Percentiles rank a stretch among this genome's conserved stretches.
Conservation (phyloP, 2,888 invertebrate genomes). For the Melipona beecheii region DNA sequence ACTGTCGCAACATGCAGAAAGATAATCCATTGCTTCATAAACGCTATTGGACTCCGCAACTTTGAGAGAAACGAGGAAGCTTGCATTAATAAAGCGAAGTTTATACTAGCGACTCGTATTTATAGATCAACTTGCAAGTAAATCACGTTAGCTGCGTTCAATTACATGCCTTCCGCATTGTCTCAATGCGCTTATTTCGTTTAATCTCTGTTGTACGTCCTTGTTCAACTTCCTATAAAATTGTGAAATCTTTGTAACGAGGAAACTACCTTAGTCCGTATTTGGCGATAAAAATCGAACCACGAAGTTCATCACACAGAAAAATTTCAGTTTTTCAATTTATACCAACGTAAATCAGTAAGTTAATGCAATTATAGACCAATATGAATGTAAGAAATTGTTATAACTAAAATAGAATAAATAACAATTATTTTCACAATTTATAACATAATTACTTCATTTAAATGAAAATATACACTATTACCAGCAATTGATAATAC, state of each 20-base stretch:
- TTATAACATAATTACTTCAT: too few relatives aligned
- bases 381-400: too few relatives aligned
- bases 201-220: constrained; percentile 29
- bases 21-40: not conserved
- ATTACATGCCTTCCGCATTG: constrained; percentile 64
- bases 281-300: not conserved
- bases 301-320: not conserved
- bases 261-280: not conserved
- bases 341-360: too few relatives aligned
- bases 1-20: not conserved
- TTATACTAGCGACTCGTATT: constrained; percentile 59
- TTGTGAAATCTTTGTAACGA: not conserved
- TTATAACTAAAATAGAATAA: too few relatives aligned
- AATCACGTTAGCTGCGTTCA: constrained; percentile 59
- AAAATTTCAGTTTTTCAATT: not conserved
- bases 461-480: too few relatives aligned
- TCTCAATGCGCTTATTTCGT: constrained; percentile 52
- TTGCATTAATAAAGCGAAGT: constrained; percentile 69
- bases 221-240: constrained; percentile 26
- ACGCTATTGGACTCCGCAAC: not conserved
- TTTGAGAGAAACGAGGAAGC: constrained; percentile 60
- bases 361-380: too few relatives aligned
- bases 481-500: too few relatives aligned
- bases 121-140: constrained; percentile 64
- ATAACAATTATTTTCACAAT: too few relatives aligned